These are phyloP conservation scores for Pleuronectes platessa DNA, from an alignment of 2,113 vertebrate species.

Conservation along the genomic window DNA sequence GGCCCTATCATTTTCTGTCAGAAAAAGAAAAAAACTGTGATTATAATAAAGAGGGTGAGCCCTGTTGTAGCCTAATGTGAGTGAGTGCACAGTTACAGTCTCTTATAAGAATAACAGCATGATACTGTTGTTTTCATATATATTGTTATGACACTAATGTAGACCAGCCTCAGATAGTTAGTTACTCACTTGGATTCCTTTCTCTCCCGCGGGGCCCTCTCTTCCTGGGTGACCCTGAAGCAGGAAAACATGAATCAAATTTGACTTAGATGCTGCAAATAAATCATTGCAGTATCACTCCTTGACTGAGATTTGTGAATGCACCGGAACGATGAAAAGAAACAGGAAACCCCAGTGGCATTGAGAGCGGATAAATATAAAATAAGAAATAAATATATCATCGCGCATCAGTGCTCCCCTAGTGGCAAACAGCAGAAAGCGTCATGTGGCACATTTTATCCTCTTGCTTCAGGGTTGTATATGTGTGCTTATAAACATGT, in stretches of 20 bases:
- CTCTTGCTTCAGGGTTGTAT: no score
- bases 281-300: conserved; percentile 29
- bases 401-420: not conserved
- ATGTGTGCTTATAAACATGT: no score
- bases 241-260: conserved; percentile 14
- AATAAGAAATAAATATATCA: conserved; percentile 10
- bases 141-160: conserved; percentile 1
- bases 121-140: conserved; percentile 4
- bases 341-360: not conserved
- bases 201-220: conserved; percentile 91
- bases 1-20: not conserved
- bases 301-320: conserved; percentile 20
- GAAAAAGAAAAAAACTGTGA: not conserved
- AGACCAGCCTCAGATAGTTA: conserved; percentile 14
- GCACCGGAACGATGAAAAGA: conserved; percentile 23
- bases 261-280: conserved; percentile 24
- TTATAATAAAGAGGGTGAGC: conserved; percentile 13
- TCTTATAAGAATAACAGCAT: conserved; percentile 8
- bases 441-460: not conserved
- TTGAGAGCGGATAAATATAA: conserved; percentile 13
- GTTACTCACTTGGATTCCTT: conserved; percentile 87
- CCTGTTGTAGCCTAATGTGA: conserved; percentile 29
- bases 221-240: conserved; percentile 92
- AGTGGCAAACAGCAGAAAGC: no score
- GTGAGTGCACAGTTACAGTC: conserved; percentile 12